Conservation (phyloP, 2,113 vertebrate genomes). For the Tupaia chinensis region DNA sequence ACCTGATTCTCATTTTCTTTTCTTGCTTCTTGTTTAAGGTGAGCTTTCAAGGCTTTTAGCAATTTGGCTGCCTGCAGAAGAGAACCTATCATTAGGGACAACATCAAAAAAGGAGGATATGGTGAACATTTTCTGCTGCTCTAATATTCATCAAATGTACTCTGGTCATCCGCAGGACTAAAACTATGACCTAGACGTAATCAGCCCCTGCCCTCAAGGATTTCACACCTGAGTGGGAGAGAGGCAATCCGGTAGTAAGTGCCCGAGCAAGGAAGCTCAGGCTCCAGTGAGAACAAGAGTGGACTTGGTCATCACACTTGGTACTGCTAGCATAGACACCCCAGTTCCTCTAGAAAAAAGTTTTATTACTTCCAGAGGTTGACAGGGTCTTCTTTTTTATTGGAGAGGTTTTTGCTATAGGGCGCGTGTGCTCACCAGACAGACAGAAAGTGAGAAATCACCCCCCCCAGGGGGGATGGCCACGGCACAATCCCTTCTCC, state of each 20-base stretch:
- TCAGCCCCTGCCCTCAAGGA: background rate
- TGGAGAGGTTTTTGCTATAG: no score
- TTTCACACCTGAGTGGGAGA: background rate
- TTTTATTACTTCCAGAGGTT: no score
- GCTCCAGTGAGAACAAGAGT: background rate
- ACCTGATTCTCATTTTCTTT: slow-evolving; percentile 81
- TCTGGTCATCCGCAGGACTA: background rate
- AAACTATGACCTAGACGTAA: background rate
- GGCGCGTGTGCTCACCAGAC: no score
- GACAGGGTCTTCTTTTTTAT: no score
- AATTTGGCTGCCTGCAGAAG: slow-evolving; percentile 91
- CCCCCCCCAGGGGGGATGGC: no score
- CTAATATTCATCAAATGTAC: background rate
- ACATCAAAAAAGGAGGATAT: slow-evolving; percentile 13
- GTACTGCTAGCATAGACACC: background rate
- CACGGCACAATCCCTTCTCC: no score
- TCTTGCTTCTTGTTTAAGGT: slow-evolving; percentile 83
- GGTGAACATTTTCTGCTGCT: background rate
- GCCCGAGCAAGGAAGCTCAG: background rate
- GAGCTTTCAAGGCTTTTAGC: slow-evolving; percentile 89
- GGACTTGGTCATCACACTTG: background rate
- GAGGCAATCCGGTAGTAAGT: background rate
- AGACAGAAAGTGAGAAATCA: no score
- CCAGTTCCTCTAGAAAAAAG: no score
- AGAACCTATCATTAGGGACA: slow-evolving; percentile 35